Evolutionary conservation across 2,888 invertebrate species (phyloP).

Genomic region (Schizotus pectinicornis): DNA sequence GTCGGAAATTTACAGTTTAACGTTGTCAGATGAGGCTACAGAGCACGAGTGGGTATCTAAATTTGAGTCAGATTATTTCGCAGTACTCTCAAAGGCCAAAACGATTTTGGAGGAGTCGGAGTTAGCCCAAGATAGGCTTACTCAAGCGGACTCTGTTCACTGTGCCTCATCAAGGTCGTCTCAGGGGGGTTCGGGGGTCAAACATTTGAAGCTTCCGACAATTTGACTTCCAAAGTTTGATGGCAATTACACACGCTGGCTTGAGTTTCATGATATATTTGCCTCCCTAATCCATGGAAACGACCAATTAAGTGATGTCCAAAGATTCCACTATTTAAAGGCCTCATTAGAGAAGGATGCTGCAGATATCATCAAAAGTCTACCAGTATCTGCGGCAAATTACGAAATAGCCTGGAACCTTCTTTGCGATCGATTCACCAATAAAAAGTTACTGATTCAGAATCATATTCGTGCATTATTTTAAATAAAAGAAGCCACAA

Average conservation of each 20-base stretch:
- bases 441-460: constrained; percentile 20
- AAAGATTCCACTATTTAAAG: constrained; percentile 1
- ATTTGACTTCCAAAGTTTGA: not conserved
- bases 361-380: not conserved
- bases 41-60: not conserved
- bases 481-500: not conserved
- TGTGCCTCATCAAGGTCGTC: too few species aligned
- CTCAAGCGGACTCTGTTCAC: not conserved
- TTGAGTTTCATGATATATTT: too few species aligned
- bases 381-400: constrained; percentile 23
- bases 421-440: constrained; percentile 22
- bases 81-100: not conserved
- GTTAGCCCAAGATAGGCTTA: too few species aligned
- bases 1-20: not conserved
- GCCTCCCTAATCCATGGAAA: not conserved
- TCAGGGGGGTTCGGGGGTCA: too few species aligned
- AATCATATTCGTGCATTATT: constrained; percentile 19
- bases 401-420: constrained; percentile 29
- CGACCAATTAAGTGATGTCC: not conserved
- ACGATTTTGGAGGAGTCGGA: not conserved
- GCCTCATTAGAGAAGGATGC: not conserved
- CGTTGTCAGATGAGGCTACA: not conserved
- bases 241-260: not conserved
- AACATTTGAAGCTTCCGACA: not conserved
- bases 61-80: not conserved